Evolutionary conservation across 1,140 invertebrate species (phyloP).

Genomic region (Drosophila sp.): DNA sequence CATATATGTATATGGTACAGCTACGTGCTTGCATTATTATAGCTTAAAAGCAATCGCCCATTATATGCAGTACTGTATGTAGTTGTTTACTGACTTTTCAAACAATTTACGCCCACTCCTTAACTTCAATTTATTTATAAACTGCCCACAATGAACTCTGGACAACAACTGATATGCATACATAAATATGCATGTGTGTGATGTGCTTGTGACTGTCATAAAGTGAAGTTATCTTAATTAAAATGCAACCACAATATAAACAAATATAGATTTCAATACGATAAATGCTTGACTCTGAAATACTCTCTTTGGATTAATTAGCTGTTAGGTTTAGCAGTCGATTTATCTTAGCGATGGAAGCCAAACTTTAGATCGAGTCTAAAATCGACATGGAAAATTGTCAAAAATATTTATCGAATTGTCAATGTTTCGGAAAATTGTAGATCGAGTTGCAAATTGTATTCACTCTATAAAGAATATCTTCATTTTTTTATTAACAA

Average conservation of each 20-base stretch:
- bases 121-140: constrained; percentile 47
- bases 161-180: constrained; percentile 44
- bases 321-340: no score
- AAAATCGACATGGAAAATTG: no score
- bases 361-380: no score
- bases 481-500: no score
- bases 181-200: constrained; percentile 32
- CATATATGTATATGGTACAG: no score
- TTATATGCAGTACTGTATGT: neutral
- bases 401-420: no score
- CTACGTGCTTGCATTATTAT: constrained; percentile 4
- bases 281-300: neutral
- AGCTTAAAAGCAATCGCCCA: constrained; percentile 14
- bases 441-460: no score
- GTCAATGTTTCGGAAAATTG: no score
- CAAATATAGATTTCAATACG: constrained; percentile 13
- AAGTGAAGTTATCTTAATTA: constrained; percentile 76
- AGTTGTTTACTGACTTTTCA: constrained; percentile 20
- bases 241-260: constrained; percentile 71
- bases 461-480: no score
- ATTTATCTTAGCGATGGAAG: no score
- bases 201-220: constrained; percentile 55
- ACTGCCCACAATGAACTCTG: constrained; percentile 41
- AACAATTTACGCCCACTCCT: constrained; percentile 23
- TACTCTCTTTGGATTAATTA: neutral